phyloP scores from a whole-genome alignment of 2,888 invertebrate species.

The Drosophila aldrichi region DNA sequence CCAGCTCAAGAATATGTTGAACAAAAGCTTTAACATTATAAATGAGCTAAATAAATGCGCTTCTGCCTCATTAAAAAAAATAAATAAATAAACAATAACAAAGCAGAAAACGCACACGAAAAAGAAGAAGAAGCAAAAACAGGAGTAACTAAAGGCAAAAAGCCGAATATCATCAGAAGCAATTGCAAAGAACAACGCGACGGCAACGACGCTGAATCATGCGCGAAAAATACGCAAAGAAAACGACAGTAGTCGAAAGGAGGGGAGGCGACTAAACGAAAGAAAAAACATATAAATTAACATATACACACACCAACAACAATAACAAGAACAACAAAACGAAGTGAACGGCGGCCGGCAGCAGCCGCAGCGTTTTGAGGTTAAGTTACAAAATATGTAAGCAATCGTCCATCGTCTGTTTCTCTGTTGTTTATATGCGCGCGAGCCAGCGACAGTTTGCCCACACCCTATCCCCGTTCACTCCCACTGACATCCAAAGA shows the following conservation, averaged over 20 bases:
- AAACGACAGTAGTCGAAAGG: conserved; percentile 41
- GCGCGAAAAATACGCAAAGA: conserved; percentile 65
- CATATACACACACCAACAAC: conserved; percentile 40
- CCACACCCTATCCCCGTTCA: conserved; percentile 24
- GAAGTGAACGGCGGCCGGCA: conserved; percentile 54
- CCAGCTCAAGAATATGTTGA: conserved; percentile 44
- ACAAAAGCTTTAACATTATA: conserved; percentile 50
- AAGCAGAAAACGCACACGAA: conserved; percentile 49
- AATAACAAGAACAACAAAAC: conserved; percentile 5
- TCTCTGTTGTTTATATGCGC: conserved; percentile 50
- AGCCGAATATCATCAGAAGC: conserved; percentile 27
- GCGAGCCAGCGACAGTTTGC: conserved; percentile 40
- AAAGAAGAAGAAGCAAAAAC: conserved; percentile 10
- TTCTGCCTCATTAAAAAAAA: conserved; percentile 11
- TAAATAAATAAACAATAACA: conserved; percentile 52
- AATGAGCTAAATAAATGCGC: conserved; percentile 49
- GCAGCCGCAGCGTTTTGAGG: conserved; percentile 68
- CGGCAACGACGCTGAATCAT: conserved; percentile 64
- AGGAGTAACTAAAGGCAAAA: conserved; percentile 15
- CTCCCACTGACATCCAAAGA: conserved; percentile 9
- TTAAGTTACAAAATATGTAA: conserved; percentile 77
- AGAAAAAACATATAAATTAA: conserved; percentile 67
- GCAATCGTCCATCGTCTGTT: conserved; percentile 50
- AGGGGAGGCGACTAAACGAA: conserved; percentile 14
- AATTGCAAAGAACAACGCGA: conserved; percentile 54